Conservation (phyloP, 2,797 vertebrate species). For the Podarcis siculus region DNA sequence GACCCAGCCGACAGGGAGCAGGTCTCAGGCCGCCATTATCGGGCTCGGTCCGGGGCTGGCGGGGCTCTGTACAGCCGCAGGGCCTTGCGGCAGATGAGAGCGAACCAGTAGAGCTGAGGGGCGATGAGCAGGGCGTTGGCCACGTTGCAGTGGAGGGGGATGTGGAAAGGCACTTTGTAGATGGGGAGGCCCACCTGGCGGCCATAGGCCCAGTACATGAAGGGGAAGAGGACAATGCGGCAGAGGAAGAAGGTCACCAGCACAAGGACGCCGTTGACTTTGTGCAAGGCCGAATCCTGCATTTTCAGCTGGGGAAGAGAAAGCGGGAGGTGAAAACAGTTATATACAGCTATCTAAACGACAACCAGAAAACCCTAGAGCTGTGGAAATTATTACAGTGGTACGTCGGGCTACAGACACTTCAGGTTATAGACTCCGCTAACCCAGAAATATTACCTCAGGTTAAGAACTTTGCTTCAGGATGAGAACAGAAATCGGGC, state of each 20-base stretch:
- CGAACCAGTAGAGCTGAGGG: constrained; percentile 98
- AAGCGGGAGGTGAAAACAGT: fast-evolving
- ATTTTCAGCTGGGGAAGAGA: constrained; percentile 77
- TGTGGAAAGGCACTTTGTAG: constrained; percentile 88
- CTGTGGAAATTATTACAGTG: no score
- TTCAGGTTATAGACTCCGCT: no score
- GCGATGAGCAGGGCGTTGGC: constrained; percentile 90
- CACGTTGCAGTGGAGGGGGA: constrained; percentile 89
- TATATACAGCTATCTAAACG: no score
- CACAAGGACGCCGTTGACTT: constrained; percentile 89
- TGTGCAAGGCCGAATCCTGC: constrained; percentile 92
- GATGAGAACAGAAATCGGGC: no score
- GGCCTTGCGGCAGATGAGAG: constrained; percentile 92
- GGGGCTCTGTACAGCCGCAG: constrained; percentile 82
- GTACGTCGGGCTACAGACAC: no score
- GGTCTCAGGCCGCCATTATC: constrained; percentile 51
- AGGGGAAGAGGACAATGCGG: constrained; percentile 95
- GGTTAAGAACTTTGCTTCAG: no score
- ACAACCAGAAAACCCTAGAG: no score
- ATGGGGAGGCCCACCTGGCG: constrained; percentile 84
- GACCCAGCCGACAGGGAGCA: not conserved
- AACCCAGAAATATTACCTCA: no score
- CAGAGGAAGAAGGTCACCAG: constrained; percentile 92
- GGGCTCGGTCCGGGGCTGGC: constrained; percentile 42
- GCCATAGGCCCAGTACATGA: constrained; percentile 93